Evolutionary conservation across 2,113 vertebrate genomes (phyloP).

Genomic region (Phrynosoma blainvillii): DNA sequence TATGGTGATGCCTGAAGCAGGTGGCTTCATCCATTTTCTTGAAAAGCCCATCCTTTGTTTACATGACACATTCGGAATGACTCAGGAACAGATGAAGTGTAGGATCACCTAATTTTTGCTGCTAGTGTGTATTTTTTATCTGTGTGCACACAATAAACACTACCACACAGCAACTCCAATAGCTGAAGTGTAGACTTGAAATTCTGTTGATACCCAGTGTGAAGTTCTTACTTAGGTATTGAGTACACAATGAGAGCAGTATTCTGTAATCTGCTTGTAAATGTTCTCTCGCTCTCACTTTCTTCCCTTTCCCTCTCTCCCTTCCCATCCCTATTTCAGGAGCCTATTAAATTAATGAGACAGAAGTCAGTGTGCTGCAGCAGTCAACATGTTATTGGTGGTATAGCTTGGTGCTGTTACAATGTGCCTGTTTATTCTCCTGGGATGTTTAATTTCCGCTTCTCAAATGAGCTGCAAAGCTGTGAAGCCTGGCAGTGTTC

Average conservation of each 20-base stretch:
- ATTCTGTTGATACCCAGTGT: not conserved
- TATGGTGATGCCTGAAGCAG: not conserved
- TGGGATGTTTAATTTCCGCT: slow-evolving; percentile 94
- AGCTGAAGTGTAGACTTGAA: slow-evolving; percentile 47
- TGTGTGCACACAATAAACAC: slow-evolving; percentile 21
- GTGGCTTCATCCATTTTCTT: not conserved
- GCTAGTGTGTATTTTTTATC: not conserved
- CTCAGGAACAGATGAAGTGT: slow-evolving; percentile 12
- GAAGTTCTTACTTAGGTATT: slow-evolving; percentile 30
- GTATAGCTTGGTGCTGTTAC: slow-evolving; percentile 76
- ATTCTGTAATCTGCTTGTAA: slow-evolving; percentile 67
- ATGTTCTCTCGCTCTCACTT: slow-evolving; percentile 41
- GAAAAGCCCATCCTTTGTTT: not conserved
- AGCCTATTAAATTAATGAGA: slow-evolving; percentile 93
- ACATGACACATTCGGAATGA: slow-evolving; percentile 5
- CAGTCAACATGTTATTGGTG: slow-evolving; percentile 79
- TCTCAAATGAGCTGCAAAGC: slow-evolving; percentile 90
- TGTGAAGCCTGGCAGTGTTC: slow-evolving; percentile 85
- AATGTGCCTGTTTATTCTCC: slow-evolving; percentile 83
- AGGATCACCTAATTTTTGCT: slow-evolving; percentile 46
- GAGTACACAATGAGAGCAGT: slow-evolving; percentile 21
- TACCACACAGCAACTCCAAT: slow-evolving; percentile 11
- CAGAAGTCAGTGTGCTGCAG: slow-evolving; percentile 76
- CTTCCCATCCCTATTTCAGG: slow-evolving; percentile 69
- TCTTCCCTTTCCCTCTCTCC: slow-evolving; percentile 46